Evolutionary conservation across 2,888 invertebrate species (phyloP).

Genomic region (Amphipyra berbera): DNA sequence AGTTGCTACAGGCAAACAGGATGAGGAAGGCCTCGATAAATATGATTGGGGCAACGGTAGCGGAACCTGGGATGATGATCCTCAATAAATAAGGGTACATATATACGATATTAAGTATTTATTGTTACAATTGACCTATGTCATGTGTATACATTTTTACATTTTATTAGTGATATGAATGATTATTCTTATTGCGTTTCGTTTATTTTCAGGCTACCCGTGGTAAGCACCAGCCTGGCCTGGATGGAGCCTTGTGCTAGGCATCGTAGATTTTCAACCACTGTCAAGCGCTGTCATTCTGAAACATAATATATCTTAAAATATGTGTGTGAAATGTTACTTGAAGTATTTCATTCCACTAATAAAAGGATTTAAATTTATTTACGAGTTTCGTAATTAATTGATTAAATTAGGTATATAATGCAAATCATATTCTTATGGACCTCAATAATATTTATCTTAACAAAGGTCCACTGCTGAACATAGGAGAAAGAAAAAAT

Average conservation of each 20-base stretch:
- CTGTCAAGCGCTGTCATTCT: slow-evolving; percentile 9
- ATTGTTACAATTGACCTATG: slow-evolving; percentile 22
- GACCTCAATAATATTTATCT: too few relatives aligned
- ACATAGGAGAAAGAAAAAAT: too few relatives aligned
- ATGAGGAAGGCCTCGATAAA: slow-evolving; percentile 13
- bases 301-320: slow-evolving; percentile 13
- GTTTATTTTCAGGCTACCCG: slow-evolving; percentile 27
- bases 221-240: not conserved
- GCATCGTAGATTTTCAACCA: not conserved
- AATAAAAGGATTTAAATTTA: slow-evolving; percentile 9
- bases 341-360: slow-evolving; percentile 10
- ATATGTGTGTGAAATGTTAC: not conserved
- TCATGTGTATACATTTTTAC: not conserved
- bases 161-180: slow-evolving; percentile 3
- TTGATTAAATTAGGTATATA: not conserved
- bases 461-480: too few relatives aligned
- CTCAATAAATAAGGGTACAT: slow-evolving; percentile 24
- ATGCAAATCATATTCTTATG: too few relatives aligned
- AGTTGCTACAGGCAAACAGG: not conserved
- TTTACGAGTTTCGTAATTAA: not conserved
- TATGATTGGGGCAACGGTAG: slow-evolving; percentile 68
- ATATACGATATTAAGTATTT: slow-evolving; percentile 12
- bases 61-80: slow-evolving; percentile 63
- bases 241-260: not conserved
- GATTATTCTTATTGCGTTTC: not conserved